Evolutionary conservation across 2,888 invertebrate genomes (phyloP), one percentile per base, ranked within the genome.

Genomic region (Hyles lineata): DNA sequence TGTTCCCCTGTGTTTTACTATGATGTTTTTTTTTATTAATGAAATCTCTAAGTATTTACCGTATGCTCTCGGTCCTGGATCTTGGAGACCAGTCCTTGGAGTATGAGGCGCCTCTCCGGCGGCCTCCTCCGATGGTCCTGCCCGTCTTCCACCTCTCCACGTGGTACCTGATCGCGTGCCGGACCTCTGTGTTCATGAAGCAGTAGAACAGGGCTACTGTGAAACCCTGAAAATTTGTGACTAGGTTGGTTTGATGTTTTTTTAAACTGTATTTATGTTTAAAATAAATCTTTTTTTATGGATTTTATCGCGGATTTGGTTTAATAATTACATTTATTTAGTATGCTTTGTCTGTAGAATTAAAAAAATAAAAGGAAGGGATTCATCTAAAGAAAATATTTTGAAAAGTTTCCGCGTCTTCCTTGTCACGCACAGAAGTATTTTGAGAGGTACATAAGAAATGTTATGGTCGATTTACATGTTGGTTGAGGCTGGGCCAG

Each of bases 181-280:
- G 97, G 8, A 98, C 98, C 91, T 98, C 98, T 6, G 98, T 97
- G 92, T 98, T 98, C 83, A 98, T 96, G 92, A 98, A 98, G 90
- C 98, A 98, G 94, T 98, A 98, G 92, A 98, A 97, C 75, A 98
- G 92, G 5, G 98, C 98, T 76, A 98, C 98, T 71, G 97, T 97
- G 85, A 98, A 97, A 75, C 98, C 98, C 98, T 98, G 92, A 5
- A 92, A 91, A 76, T 67, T 5, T 25, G 23, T 3, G 15, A 5
- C 23, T 2, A 17, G 17, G 60, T 25, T 55, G n/a, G 0, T 7
- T n/a, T n/a, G 6, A 7, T n/a, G 8, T 52, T 1, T 55, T 43
- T 43, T 35, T 43, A 29, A 29, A 29, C 11, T n/a, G 1, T 55
- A 8, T n/a, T 6, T 3, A 29, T 0, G 5, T 5, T 29, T 29